Conservation (phyloP, 2,113 vertebrate species). For the Epinephelus lanceolatus region DNA sequence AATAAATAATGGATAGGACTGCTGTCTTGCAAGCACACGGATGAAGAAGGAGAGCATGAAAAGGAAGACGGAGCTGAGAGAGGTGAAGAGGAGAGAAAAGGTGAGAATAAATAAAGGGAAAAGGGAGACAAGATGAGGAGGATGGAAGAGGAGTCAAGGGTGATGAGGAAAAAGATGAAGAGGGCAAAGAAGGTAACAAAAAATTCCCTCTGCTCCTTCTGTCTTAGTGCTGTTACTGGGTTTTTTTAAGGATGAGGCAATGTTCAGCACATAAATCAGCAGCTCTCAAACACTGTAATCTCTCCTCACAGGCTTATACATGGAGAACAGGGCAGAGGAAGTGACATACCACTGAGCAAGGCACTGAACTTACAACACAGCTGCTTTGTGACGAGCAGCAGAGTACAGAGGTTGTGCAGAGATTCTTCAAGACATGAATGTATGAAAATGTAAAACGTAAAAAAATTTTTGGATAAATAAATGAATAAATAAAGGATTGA, state of each 20-base stretch:
- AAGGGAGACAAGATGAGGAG: too few relatives aligned
- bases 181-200: too few relatives aligned
- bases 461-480: not conserved
- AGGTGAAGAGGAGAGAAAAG: not conserved
- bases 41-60: not conserved
- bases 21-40: not conserved
- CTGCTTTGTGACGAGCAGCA: not conserved
- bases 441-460: not conserved
- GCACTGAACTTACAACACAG: not conserved
- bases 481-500: not conserved
- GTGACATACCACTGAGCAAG: not conserved
- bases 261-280: too few relatives aligned
- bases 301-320: not conserved
- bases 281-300: not conserved
- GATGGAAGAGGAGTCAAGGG: not conserved
- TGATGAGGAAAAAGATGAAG: not conserved
- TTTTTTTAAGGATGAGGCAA: too few relatives aligned
- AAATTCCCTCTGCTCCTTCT: too few relatives aligned
- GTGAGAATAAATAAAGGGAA: too few relatives aligned
- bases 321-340: not conserved
- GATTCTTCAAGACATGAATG: not conserved
- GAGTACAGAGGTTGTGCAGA: not conserved
- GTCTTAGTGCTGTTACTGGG: too few relatives aligned
- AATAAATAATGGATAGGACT: slow-evolving; percentile 30
- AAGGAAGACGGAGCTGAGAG: too few relatives aligned